These are phyloP conservation scores for Lampropteryx suffumata DNA, from an alignment of 2,888 invertebrate species.

Conservation along the genomic window DNA sequence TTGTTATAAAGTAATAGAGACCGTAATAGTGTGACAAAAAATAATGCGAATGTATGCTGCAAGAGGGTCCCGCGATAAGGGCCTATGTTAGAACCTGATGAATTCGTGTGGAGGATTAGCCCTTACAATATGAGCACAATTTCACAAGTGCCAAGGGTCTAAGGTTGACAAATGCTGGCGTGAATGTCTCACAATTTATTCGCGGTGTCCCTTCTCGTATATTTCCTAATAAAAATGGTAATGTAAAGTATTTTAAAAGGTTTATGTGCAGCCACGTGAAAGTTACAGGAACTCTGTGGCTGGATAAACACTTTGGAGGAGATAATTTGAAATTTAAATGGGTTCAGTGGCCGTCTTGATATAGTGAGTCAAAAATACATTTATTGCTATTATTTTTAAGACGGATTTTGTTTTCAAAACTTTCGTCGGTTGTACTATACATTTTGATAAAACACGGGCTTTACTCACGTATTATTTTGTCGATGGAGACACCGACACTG, in stretches of 20 bases:
- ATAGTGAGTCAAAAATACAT: slow-evolving; percentile 12
- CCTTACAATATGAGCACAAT: slow-evolving; percentile 80
- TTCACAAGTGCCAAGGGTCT: slow-evolving; percentile 70
- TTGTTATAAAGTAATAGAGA: slow-evolving; percentile 32
- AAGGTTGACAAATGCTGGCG: slow-evolving; percentile 66
- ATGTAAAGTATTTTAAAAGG: slow-evolving; percentile 64
- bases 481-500: no score
- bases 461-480: no score
- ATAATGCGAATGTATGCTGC: slow-evolving; percentile 56
- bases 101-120: slow-evolving; percentile 75
- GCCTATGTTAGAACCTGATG: slow-evolving; percentile 67
- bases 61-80: slow-evolving; percentile 65
- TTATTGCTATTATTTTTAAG: slow-evolving; percentile 9
- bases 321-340: slow-evolving; percentile 35
- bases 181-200: slow-evolving; percentile 66
- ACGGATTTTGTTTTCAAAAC: not conserved
- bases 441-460: no score
- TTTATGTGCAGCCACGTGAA: slow-evolving; percentile 43
- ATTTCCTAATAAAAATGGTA: slow-evolving; percentile 77
- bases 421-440: no score
- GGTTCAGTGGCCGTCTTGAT: slow-evolving; percentile 26
- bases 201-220: slow-evolving; percentile 54
- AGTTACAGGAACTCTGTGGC: slow-evolving; percentile 28
- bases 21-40: slow-evolving; percentile 50
- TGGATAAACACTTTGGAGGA: slow-evolving; percentile 46